These are phyloP conservation scores for Cataglyphis cursor DNA, from an alignment of 2,888 invertebrate species.

Conservation along the genomic window DNA sequence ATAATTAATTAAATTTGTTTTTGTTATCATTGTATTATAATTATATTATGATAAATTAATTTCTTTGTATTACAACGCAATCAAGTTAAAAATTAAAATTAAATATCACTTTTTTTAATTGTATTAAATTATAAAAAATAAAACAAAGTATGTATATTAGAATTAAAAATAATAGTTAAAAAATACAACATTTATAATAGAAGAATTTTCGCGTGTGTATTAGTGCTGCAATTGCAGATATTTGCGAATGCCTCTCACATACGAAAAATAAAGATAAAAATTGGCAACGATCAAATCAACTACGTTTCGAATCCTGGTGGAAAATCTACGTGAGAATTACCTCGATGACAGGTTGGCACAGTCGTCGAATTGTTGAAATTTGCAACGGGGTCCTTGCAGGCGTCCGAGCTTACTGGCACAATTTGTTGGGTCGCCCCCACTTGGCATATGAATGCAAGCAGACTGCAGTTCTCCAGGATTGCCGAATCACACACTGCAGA, in stretches of 20 bases:
- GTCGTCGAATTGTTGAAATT: conserved; percentile 76
- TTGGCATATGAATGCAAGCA: conserved; percentile 76
- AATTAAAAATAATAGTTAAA: conserved; percentile 9
- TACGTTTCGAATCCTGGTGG: not conserved
- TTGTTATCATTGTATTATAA: not conserved
- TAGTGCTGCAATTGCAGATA: not conserved
- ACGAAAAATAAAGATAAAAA: not conserved
- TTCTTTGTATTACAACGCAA: not conserved
- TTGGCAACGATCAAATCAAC: conserved; percentile 4
- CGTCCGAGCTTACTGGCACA: conserved; percentile 73
- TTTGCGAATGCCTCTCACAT: not conserved
- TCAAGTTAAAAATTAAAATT: not conserved
- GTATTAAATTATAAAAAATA: not conserved
- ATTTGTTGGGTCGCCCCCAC: conserved; percentile 70
- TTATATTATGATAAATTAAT: not conserved
- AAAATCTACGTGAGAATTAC: conserved; percentile 53
- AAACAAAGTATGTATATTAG: not conserved
- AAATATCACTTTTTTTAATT: conserved; percentile 3
- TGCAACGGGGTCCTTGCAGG: conserved; percentile 57
- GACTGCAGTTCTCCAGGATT: conserved; percentile 79
- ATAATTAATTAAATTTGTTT: not conserved
- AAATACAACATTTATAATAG: not conserved
- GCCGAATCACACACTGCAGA: conserved; percentile 80
- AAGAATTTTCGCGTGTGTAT: not conserved
- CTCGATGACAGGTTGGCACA: conserved; percentile 66